Evolutionary conservation across 2,797 vertebrate genomes (phyloP), one percentile per base, ranked within the genome.

Genomic region (Clarias fuscus): DNA sequence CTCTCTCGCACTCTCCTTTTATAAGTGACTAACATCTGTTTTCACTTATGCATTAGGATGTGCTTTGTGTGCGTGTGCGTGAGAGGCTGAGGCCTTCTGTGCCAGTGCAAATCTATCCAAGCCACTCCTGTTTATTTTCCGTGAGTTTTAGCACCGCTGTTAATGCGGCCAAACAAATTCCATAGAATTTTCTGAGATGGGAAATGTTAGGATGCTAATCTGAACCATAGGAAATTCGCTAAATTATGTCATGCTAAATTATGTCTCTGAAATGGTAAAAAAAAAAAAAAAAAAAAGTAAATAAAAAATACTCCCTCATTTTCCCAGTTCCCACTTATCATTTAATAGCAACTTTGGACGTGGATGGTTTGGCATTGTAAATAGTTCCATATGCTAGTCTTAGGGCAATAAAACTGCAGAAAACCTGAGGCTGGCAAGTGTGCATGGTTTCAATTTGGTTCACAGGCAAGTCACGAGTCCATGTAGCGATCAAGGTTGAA

Each of bases 161-260:
- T 83, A 83, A 67, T 73, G 62, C 65, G 68, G 77, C 75, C 85
- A 81, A 83, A 77, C 56, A 79, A 56, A 88, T 85, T 76, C 86
- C 85, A 72, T 37, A 64, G 33, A 70, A 81, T 33, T 59, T 43
- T 71, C 64, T 78, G 70, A 58, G 27, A 64, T 37, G 59, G 27
- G 59, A 82, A 88, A 56, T 61, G 64, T 71, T 53, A 84, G 82
- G 61, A 84, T 70, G 37, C 43, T 78, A 85, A 84, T 67, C 75
- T 65, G 58, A 71, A 83, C 30, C 62, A 71, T 75, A 73, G 75
- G 79, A 85, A 88, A 86, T 83, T 70, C 8, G 37, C 17, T 83
- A 87, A 87, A 87, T 87, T 43, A 87, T 86, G 82, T 67, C 58
- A 53, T 84, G 85, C 62, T 82, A 78, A 82, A 86, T 82, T 87